Conservation (phyloP, 2,113 vertebrate genomes). For the Prunella himalayana region DNA sequence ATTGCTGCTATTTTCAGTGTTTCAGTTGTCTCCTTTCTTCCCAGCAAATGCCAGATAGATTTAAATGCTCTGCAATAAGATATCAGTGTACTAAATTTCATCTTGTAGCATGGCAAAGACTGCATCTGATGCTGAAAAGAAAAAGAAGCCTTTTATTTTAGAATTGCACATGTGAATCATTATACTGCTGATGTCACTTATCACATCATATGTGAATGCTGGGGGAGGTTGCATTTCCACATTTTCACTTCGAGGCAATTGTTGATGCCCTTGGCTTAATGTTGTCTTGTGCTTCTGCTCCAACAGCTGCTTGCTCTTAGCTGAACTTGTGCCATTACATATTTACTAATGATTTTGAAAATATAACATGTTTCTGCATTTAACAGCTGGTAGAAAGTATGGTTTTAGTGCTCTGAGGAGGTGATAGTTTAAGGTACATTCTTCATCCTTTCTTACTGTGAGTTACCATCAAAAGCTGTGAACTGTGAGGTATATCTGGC, state of each 20-base stretch:
- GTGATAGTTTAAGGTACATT: background rate
- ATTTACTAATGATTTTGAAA: background rate
- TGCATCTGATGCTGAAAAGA: background rate
- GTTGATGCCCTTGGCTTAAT: background rate
- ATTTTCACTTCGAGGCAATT: background rate
- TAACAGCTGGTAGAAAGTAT: background rate
- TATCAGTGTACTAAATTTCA: background rate
- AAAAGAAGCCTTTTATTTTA: background rate
- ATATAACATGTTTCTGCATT: background rate
- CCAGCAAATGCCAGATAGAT: background rate
- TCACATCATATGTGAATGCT: accelerated
- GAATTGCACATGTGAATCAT: background rate
- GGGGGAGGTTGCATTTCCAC: background rate
- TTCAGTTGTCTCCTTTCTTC: background rate
- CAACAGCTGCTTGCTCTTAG: background rate
- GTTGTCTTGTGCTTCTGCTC: background rate
- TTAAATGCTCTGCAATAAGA: background rate
- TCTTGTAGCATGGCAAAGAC: background rate
- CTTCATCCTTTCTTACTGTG: background rate
- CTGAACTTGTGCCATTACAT: background rate
- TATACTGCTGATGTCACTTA: background rate
- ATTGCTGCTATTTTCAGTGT: background rate
- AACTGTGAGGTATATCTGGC: background rate
- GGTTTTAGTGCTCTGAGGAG: background rate
- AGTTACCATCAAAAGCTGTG: background rate